These are phyloP conservation scores for Hedychridium roseum DNA, from an alignment of 2,888 invertebrate species.

Conservation along the genomic window DNA sequence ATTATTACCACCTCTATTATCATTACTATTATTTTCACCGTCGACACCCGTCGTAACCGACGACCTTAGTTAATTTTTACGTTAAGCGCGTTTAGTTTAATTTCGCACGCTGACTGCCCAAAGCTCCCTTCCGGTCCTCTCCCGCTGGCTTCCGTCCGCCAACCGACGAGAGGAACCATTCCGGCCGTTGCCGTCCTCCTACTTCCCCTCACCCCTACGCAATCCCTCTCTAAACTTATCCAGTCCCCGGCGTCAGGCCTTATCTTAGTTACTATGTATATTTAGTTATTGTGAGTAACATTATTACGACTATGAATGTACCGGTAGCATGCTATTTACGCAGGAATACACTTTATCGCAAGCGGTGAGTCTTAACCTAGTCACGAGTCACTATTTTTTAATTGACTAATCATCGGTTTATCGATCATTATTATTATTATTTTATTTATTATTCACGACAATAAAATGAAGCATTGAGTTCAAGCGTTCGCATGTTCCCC, in stretches of 20 bases:
- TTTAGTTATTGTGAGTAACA: conserved; percentile 39
- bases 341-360: conserved; percentile 52
- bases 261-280: conserved; percentile 31
- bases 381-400: conserved; percentile 63
- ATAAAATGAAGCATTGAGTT: conserved; percentile 47
- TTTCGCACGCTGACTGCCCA: conserved; percentile 8
- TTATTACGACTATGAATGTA: conserved; percentile 33
- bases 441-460: conserved; percentile 60
- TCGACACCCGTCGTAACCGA: conserved; percentile 9
- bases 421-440: conserved; percentile 58
- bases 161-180: too few species aligned
- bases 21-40: conserved; percentile 16
- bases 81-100: conserved; percentile 13
- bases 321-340: too few species aligned
- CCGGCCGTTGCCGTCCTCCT: too few species aligned
- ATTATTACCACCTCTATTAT: conserved; percentile 26
- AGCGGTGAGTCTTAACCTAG: conserved; percentile 65
- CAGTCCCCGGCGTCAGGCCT: conserved; percentile 36
- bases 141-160: conserved; percentile 10
- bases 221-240: conserved; percentile 1
- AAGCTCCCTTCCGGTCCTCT: conserved; percentile 6
- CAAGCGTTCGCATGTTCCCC: conserved; percentile 21
- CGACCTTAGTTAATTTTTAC: conserved; percentile 34
- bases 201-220: neutral
- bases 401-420: conserved; percentile 56